Conservation (phyloP, 2,888 invertebrate genomes). For the Macropis europaea region DNA sequence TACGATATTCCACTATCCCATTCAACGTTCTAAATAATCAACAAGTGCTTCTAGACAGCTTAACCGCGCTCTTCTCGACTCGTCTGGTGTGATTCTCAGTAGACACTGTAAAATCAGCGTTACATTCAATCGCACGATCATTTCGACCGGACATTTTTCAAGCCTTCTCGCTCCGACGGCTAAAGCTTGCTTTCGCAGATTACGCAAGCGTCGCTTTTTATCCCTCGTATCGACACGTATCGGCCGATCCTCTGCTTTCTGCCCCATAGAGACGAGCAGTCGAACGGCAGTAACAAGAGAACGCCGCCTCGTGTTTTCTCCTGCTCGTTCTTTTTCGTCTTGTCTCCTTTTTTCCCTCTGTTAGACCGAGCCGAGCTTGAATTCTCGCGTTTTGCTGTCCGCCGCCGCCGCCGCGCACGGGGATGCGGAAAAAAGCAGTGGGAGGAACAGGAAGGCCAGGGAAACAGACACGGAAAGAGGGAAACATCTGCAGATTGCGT, state of each 20-base stretch:
- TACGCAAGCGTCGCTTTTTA: conserved; percentile 1
- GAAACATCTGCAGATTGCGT: conserved; percentile 29
- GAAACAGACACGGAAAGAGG: conserved; percentile 6
- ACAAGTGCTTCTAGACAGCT: too few species aligned
- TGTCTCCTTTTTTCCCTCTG: not conserved
- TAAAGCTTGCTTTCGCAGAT: conserved; percentile 4
- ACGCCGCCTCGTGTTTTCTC: not conserved
- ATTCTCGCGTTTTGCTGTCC: conserved; percentile 21
- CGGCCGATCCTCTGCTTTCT: conserved; percentile 5
- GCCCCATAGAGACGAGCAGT: conserved; percentile 17
- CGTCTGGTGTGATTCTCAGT: too few species aligned
- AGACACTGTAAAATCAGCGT: too few species aligned
- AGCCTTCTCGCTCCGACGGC: not conserved
- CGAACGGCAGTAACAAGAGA: conserved; percentile 31
- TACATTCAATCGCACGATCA: not conserved
- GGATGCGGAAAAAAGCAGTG: not conserved
- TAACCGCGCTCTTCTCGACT: too few species aligned
- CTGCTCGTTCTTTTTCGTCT: not conserved
- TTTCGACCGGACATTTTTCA: not conserved
- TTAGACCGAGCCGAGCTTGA: conserved; percentile 5
- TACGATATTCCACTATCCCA: too few species aligned
- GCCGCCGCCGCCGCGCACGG: not conserved
- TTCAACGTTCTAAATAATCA: too few species aligned
- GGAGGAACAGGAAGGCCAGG: not conserved
- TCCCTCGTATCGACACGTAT: conserved; percentile 17